A percentile compares a stretch with the other conserved stretches of the same genome.
Conservation (phyloP, 2,797 vertebrate species). For the Alfaro cultratus region DNA sequence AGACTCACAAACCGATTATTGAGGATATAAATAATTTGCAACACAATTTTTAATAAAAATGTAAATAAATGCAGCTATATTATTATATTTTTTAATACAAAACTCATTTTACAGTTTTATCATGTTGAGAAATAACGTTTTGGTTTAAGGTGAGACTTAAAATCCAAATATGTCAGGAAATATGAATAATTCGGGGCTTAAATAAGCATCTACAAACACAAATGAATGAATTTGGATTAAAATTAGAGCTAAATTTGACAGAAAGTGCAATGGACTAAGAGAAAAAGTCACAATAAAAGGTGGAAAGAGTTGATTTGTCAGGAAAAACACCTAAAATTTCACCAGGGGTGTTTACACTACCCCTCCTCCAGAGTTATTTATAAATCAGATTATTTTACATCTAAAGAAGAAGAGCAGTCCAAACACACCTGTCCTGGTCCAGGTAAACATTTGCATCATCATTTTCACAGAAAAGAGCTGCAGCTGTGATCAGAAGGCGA, state of each 20-base stretch:
- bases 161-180: background rate
- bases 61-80: background rate
- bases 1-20: background rate
- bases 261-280: background rate
- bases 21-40: background rate
- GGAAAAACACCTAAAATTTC: background rate
- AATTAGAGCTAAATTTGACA: background rate
- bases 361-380: background rate
- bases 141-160: background rate
- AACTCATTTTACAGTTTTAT: background rate
- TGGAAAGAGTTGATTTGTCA: background rate
- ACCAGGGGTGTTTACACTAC: background rate
- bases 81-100: background rate
- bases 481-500: slow-evolving; percentile 52
- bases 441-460: slow-evolving; percentile 28
- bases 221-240: background rate
- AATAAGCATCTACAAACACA: background rate
- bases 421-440: slow-evolving; percentile 15
- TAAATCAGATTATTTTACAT: slow-evolving; percentile 14
- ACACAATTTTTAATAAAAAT: background rate
- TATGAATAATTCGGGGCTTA: background rate
- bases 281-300: background rate
- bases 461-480: slow-evolving; percentile 23
- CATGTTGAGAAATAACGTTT: background rate
- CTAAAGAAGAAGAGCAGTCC: slow-evolving; percentile 26